Evolutionary conservation across 2,113 vertebrate species (phyloP).

Genomic region (Salvelinus fontinalis): DNA sequence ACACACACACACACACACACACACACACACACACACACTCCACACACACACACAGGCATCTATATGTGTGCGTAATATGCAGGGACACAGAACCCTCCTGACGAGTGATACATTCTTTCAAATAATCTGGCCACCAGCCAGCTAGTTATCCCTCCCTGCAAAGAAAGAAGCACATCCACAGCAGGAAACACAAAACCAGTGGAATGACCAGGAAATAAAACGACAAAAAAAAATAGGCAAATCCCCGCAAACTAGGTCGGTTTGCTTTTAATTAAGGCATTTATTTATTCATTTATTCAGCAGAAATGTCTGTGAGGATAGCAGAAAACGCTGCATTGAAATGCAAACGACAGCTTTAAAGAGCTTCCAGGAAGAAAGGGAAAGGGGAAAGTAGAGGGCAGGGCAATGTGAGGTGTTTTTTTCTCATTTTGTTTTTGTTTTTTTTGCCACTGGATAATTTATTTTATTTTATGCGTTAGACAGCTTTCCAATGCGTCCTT

Average conservation of each 20-base stretch:
- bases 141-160: slow-evolving; percentile 4
- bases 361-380: too few species aligned
- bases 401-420: slow-evolving; percentile 9
- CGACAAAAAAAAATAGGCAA: slow-evolving; percentile 17
- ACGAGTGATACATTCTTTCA: slow-evolving; percentile 26
- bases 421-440: background rate
- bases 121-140: background rate
- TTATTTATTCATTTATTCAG: slow-evolving; percentile 80
- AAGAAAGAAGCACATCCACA: slow-evolving; percentile 13
- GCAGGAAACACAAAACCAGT: slow-evolving; percentile 23
- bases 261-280: slow-evolving; percentile 73
- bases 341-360: too few species aligned
- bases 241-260: slow-evolving; percentile 62
- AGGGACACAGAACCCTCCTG: slow-evolving; percentile 33
- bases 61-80: slow-evolving; percentile 38
- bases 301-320: slow-evolving; percentile 44
- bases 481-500: background rate
- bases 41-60: slow-evolving; percentile 19
- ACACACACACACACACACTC: background rate
- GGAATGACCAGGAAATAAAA: slow-evolving; percentile 47
- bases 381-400: background rate
- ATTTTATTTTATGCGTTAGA: background rate
- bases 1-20: slow-evolving; percentile 5
- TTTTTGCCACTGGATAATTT: background rate
- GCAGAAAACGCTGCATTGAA: too few species aligned